Evolutionary conservation across 2,888 invertebrate genomes (phyloP).

Genomic region (Chrysolina oricalcia): DNA sequence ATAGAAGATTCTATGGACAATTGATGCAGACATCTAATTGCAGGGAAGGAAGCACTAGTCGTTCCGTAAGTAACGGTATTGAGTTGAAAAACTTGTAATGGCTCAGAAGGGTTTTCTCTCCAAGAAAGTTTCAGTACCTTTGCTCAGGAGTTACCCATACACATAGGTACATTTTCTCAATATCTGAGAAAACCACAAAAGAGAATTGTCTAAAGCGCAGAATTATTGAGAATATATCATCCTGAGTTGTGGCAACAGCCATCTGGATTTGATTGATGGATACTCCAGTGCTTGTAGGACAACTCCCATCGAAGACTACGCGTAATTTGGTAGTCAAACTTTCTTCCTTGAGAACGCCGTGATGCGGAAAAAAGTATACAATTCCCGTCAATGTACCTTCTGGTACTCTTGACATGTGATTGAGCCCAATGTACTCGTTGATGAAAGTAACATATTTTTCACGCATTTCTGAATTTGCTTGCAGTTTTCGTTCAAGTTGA

Average conservation of each 20-base stretch:
- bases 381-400: neutral
- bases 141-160: slow-evolving; percentile 19
- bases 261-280: slow-evolving; percentile 46
- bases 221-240: slow-evolving; percentile 48
- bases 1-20: slow-evolving; percentile 11
- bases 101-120: slow-evolving; percentile 36
- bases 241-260: slow-evolving; percentile 41
- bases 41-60: slow-evolving; percentile 27
- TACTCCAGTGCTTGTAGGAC: slow-evolving; percentile 37
- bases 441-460: slow-evolving; percentile 32
- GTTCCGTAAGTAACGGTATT: slow-evolving; percentile 51
- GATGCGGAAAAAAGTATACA: slow-evolving; percentile 30
- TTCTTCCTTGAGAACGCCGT: too few relatives aligned
- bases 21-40: slow-evolving; percentile 26
- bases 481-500: slow-evolving; percentile 38
- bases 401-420: slow-evolving; percentile 40
- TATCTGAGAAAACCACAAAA: slow-evolving; percentile 38
- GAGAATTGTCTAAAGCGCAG: slow-evolving; percentile 25
- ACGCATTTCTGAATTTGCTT: slow-evolving; percentile 15
- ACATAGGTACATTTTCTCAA: slow-evolving; percentile 46
- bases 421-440: slow-evolving; percentile 42
- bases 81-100: slow-evolving; percentile 37
- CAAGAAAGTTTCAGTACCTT: slow-evolving; percentile 32
- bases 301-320: slow-evolving; percentile 51
- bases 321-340: too few relatives aligned